Base-by-base conservation (phyloP, 1,140 invertebrate genomes). In the Cotesia chilonis region DNA sequence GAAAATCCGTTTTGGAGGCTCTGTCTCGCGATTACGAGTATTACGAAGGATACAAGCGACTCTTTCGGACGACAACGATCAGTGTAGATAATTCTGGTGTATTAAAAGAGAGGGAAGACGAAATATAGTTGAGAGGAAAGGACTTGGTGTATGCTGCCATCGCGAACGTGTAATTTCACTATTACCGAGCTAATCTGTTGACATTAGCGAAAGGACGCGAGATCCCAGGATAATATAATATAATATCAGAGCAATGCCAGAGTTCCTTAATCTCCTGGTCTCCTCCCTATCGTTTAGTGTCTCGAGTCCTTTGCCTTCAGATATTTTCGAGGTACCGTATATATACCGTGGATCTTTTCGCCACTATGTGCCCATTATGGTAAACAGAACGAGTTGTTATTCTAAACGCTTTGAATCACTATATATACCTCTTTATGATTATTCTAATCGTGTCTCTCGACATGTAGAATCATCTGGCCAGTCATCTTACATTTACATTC, bases 131-230 rank as follows among this genome's bases (percentile, higher is more conserved):
- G 4, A 47, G 41, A 47, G 41, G 41, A 47, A 10, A 47, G 73
- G 73, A 72, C 60, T 70, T 47, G 10, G n/a, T 54, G 36, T 63
- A 38, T 55, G 35, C 35, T 54, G 36, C 47, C 35, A 4, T 4
- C 61, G 28, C 14, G 65, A 68, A 72, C 65, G 57, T 68, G 85
- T 85, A 85, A 87, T 87, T 87, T 85, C 81, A 84, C 79, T 83
- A 87, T 85, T 85, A 85, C 82, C 59, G n/a, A 10, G 79, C 81
- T 85, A 85, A 87, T 87, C 84, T 85, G 84, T 87, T 87, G 85
- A 85, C 85, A 85, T 87, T 87, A 85, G 79, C 78, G 77, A 17
- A 47, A 70, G 68, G 57, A 61, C 20, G 41, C 41, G 41, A 70
- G 60, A 64, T 68, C 52, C 51, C 38, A 28, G 28, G 28, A 28